Conservation (phyloP, 2,113 vertebrate genomes). For the Calypte anna region DNA sequence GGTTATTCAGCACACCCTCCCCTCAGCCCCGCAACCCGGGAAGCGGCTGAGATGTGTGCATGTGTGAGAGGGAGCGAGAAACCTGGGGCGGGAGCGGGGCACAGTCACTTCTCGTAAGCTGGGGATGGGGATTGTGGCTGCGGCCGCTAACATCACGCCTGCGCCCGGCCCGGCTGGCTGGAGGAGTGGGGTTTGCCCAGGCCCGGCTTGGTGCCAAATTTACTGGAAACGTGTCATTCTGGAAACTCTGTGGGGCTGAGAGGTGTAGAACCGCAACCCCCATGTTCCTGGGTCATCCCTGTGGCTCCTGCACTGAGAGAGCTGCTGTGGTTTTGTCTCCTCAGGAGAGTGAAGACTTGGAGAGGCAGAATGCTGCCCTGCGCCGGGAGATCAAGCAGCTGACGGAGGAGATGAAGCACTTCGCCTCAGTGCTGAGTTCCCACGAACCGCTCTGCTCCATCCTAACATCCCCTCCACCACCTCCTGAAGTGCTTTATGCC, state of each 20-base stretch:
- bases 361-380: slow-evolving; percentile 92
- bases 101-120: slow-evolving; percentile 75
- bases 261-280: background rate
- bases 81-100: slow-evolving; percentile 57
- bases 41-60: background rate
- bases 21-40: background rate
- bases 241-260: slow-evolving; percentile 74
- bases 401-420: slow-evolving; percentile 92
- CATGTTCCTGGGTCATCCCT: background rate
- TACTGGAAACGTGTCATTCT: slow-evolving; percentile 72
- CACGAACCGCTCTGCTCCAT: slow-evolving; percentile 90
- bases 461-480: slow-evolving; percentile 74
- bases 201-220: slow-evolving; percentile 6
- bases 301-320: background rate
- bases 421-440: slow-evolving; percentile 87
- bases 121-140: background rate
- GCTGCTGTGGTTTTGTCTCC: background rate
- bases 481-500: slow-evolving; percentile 84
- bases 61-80: slow-evolving; percentile 55
- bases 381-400: slow-evolving; percentile 94
- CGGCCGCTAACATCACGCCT: slow-evolving; percentile 26
- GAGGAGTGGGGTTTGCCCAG: slow-evolving; percentile 75
- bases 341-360: slow-evolving; percentile 95
- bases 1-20: slow-evolving; percentile 17
- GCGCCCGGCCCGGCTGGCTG: background rate